Conservation (phyloP, 2,113 vertebrate genomes). For the Varanus komodoensis region DNA sequence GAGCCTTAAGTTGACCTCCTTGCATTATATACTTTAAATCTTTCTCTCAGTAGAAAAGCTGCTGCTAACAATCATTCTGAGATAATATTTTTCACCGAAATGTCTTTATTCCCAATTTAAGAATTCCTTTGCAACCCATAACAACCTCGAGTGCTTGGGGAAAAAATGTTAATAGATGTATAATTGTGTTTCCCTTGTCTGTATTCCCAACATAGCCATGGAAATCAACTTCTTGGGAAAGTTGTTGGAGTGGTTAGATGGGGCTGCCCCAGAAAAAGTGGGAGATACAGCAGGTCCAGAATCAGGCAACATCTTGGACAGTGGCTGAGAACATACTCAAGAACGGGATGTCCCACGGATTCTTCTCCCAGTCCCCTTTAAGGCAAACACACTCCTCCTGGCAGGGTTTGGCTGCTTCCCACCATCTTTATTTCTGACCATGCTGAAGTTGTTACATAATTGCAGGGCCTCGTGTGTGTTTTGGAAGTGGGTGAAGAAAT, state of each 20-base stretch:
- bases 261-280: fast-evolving
- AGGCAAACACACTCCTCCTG: neutral
- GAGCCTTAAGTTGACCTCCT: neutral
- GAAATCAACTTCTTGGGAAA: constrained; percentile 14
- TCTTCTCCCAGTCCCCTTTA: neutral
- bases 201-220: neutral
- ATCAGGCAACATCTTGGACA: neutral
- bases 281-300: neutral
- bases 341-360: neutral
- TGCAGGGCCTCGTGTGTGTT: too few relatives aligned
- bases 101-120: constrained; percentile 5
- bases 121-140: neutral
- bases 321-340: neutral
- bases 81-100: neutral
- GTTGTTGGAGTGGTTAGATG: neutral
- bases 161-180: neutral
- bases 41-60: constrained; percentile 34
- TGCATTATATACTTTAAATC: neutral
- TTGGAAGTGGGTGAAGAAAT: too few relatives aligned
- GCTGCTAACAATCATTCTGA: neutral
- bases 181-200: neutral
- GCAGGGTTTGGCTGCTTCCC: too few relatives aligned
- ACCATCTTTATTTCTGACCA: too few relatives aligned
- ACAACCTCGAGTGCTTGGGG: constrained; percentile 12
- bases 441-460: too few relatives aligned